A percentile compares a stretch with the other conserved stretches of the same genome.
Conservation (phyloP, 2,797 vertebrate genomes). For the Gobionotothen gibberifrons region DNA sequence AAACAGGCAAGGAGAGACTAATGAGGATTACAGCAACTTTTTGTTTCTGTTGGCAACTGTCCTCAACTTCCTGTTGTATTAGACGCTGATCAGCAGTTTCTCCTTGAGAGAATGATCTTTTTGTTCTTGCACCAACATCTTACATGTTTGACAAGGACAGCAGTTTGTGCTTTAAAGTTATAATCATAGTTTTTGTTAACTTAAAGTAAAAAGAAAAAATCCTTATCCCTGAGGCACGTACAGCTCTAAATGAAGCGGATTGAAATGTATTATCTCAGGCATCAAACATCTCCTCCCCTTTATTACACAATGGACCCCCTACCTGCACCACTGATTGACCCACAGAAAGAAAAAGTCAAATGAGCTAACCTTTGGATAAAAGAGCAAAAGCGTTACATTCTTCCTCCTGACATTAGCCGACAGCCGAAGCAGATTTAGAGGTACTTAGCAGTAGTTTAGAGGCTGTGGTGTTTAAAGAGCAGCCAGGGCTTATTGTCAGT, state of each 20-base stretch:
- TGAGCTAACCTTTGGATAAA: constrained; percentile 40
- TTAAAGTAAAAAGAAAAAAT: neutral
- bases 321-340: constrained; percentile 34
- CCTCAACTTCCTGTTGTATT: constrained; percentile 10
- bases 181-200: constrained; percentile 9
- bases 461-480: constrained; percentile 70
- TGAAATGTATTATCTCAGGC: constrained; percentile 29
- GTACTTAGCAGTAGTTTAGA: constrained; percentile 66
- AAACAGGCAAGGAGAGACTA: constrained; percentile 36
- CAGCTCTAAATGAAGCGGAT: constrained; percentile 38
- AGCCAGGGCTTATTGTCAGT: constrained; percentile 70
- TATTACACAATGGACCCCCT: constrained; percentile 8
- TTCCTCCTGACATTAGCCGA: constrained; percentile 55
- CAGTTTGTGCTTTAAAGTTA: constrained; percentile 30
- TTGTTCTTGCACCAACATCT: constrained; percentile 7
- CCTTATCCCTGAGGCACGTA: constrained; percentile 1
- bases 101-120: constrained; percentile 3
- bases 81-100: constrained; percentile 42
- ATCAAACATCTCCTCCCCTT: constrained; percentile 11
- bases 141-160: constrained; percentile 39
- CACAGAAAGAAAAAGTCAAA: constrained; percentile 12
- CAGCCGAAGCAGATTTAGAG: constrained; percentile 68
- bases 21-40: constrained; percentile 51
- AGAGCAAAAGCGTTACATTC: constrained; percentile 36
- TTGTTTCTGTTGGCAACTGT: constrained; percentile 12